These are phyloP conservation scores for Geotrypetes seraphini DNA, from an alignment of 2,797 vertebrate genomes.

Conservation along the genomic window DNA sequence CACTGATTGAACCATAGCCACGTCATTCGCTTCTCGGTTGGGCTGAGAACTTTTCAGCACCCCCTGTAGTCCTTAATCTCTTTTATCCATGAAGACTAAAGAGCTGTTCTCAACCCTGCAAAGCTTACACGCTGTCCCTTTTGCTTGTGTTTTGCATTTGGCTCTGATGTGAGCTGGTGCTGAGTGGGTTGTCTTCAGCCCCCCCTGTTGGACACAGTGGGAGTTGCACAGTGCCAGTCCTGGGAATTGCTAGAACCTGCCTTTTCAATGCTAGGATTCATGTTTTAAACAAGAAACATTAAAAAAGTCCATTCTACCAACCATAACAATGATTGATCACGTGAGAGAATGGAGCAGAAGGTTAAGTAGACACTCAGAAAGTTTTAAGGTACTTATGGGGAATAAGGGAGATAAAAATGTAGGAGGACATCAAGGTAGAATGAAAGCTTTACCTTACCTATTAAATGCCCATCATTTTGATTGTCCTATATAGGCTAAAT, in stretches of 20 bases:
- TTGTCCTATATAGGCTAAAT: too few relatives aligned
- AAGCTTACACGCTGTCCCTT: constrained; percentile 25
- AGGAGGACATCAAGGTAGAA: too few relatives aligned
- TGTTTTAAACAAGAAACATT: not conserved
- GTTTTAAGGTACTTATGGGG: not conserved
- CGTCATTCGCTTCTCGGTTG: too few relatives aligned
- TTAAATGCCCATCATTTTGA: too few relatives aligned
- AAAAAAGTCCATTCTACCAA: not conserved
- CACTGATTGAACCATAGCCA: too few relatives aligned
- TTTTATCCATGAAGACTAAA: constrained; percentile 51
- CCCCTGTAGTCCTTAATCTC: constrained; percentile 61
- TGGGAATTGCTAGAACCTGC: too few relatives aligned
- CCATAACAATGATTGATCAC: too few relatives aligned
- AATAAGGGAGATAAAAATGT: not conserved
- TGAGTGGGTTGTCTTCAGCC: constrained; percentile 31
- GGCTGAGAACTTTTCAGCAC: too few relatives aligned
- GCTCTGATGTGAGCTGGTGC: constrained; percentile 35
- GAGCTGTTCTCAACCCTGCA: constrained; percentile 48
- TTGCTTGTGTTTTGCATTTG: constrained; percentile 28
- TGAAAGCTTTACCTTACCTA: too few relatives aligned
- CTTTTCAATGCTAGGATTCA: too few relatives aligned
- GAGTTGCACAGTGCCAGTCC: constrained; percentile 27
- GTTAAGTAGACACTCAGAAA: not conserved
- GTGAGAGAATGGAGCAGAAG: not conserved
- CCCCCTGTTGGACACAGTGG: constrained; percentile 52